phyloP scores from a whole-genome alignment of 2,797 vertebrate genomes.

The Australoheros facetus region DNA sequence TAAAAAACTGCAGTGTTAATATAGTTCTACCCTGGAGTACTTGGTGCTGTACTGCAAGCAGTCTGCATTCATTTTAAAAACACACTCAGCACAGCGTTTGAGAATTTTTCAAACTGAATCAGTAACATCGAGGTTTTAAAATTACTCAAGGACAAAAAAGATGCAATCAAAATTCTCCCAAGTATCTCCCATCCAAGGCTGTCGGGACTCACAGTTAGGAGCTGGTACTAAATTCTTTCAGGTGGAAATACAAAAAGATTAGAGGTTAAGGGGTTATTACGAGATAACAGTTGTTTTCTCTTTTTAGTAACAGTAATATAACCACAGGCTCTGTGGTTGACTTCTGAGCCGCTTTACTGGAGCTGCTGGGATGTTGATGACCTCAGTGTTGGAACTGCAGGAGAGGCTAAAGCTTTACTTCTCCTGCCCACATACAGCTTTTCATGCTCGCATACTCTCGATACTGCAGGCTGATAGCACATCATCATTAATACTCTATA shows the following conservation, averaged over 20 bases:
- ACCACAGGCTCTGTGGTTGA: background rate
- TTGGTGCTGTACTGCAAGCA: accelerated
- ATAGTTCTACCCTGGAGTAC: background rate
- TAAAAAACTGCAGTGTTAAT: background rate
- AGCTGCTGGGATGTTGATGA: slow-evolving; percentile 7
- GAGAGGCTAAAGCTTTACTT: background rate
- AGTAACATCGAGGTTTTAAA: background rate
- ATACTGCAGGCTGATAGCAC: background rate
- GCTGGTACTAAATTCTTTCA: background rate
- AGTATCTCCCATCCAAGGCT: background rate
- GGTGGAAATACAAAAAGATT: background rate
- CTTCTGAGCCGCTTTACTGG: background rate
- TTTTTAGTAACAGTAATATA: background rate
- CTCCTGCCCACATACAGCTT: background rate
- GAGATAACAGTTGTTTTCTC: background rate
- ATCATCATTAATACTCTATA: background rate
- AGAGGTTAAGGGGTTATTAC: background rate
- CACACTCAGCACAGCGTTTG: background rate
- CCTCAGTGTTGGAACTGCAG: background rate
- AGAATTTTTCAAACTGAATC: background rate
- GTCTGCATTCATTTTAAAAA: background rate
- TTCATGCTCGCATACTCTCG: no score
- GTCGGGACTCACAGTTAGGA: background rate
- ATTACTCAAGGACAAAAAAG: background rate
- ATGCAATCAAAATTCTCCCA: background rate